Conservation (phyloP, 2,888 invertebrate species). For the Cheilosia variabilis region DNA sequence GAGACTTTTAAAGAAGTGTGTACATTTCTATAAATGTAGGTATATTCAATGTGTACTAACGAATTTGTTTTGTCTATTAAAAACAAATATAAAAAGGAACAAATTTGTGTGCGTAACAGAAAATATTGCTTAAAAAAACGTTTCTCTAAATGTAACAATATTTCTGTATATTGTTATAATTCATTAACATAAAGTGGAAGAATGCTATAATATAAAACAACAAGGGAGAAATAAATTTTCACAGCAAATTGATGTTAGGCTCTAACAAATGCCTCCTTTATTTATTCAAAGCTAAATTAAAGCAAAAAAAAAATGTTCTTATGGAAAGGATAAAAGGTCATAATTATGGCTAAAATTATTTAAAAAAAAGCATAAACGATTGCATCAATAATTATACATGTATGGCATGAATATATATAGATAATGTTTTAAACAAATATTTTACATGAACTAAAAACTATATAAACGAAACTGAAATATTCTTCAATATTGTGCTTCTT, state of each 20-base stretch:
- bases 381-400: conserved; percentile 40
- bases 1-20: conserved; percentile 42
- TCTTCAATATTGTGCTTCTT: conserved; percentile 57
- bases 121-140: conserved; percentile 7
- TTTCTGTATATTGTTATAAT: conserved; percentile 10
- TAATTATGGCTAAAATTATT: too few species aligned
- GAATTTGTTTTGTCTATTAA: conserved; percentile 32
- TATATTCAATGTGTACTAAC: conserved; percentile 30
- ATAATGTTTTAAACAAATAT: conserved; percentile 60
- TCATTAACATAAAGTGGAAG: conserved; percentile 7
- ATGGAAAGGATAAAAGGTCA: conserved; percentile 20
- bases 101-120: conserved; percentile 3
- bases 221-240: conserved; percentile 17
- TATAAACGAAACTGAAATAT: conserved; percentile 44
- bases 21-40: background rate
- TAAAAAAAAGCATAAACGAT: conserved; percentile 33
- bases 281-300: conserved; percentile 30
- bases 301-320: background rate
- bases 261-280: conserved; percentile 20
- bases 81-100: conserved; percentile 7
- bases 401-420: conserved; percentile 53
- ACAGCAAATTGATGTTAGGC: conserved; percentile 36
- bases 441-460: conserved; percentile 51
- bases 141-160: conserved; percentile 21
- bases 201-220: conserved; percentile 6